Conservation (phyloP, 2,888 invertebrate species). For the Ornithoptera alexandrae region DNA sequence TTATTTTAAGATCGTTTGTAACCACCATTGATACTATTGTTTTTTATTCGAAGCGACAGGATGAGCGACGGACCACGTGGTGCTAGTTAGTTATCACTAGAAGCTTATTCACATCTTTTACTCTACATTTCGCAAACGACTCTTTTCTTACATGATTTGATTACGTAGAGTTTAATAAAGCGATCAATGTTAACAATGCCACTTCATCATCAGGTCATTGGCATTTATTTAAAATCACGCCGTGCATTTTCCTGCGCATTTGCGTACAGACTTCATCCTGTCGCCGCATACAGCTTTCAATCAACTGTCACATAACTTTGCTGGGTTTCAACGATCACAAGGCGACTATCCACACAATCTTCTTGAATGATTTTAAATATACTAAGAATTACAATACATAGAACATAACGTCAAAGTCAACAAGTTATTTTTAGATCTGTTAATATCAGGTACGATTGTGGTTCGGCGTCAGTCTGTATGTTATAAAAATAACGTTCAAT, state of each 20-base stretch:
- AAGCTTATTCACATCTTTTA: background rate
- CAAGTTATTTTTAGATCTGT: no score
- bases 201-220: constrained; percentile 2
- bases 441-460: no score
- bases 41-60: no score
- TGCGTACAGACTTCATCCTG: constrained; percentile 19
- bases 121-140: background rate
- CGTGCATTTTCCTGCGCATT: constrained; percentile 15
- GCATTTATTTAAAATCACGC: constrained; percentile 8
- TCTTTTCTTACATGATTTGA: background rate
- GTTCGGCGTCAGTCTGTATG: no score
- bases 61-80: no score
- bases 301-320: constrained; percentile 13
- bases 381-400: background rate
- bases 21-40: background rate
- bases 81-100: background rate
- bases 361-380: background rate
- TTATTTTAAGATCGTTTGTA: constrained; percentile 2
- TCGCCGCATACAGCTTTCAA: constrained; percentile 23
- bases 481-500: no score
- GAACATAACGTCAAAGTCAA: background rate
- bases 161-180: background rate
- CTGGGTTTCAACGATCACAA: constrained; percentile 6
- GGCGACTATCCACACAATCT: background rate
- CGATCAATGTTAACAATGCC: background rate